Evolutionary conservation across 2,113 vertebrate genomes (phyloP), one percentile per base, ranked within the genome.

Genomic region (Carollia perspicillata): DNA sequence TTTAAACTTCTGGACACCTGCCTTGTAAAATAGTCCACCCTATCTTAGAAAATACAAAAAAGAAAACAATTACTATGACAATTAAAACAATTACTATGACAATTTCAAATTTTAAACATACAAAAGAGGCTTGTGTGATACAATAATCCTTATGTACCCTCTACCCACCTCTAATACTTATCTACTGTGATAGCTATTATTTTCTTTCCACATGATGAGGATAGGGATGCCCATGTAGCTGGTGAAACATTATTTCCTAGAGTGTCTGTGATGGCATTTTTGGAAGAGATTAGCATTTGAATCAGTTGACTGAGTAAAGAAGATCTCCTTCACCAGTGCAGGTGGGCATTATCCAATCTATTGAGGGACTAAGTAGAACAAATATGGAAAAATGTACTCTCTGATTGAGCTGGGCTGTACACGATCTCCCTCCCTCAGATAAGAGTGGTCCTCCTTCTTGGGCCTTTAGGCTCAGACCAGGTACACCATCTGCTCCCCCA

Each of bases 401-500:
- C 40, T n/a, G 26, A 33, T 51, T 65, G 22, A 20, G 8, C 0
- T 42, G 35, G 18, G 35, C 23, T 11, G 6, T 28, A 37, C 18
- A 2, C 23, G 7, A 28, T 78, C 20, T 35, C 3, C 28, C 4
- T 0, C 20, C 35, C 7, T 37, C 8, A 3, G 6, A 37, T 9
- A 37, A 47, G 0, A 0, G 26, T 8, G 11, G 13, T 22, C 22
- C 28, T n/a, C 23, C 13, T 22, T 63, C 47, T 68, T 20, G 33
- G 58, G 11, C 10, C 10, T 40, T 66, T 10, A 22, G 30, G 35
- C 23, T 55, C 51, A 17, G 17, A 49, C 22, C 8, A 14, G 28
- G 5, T 6, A 11, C 3, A 17, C 20, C 20, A n/a, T 28, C 17
- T 26, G 2, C 26, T 16, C 17, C 23, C 6, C 1, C 12, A 8